These are phyloP conservation scores for Lasius platythorax DNA, from an alignment of 2,888 invertebrate species.

Conservation along the genomic window DNA sequence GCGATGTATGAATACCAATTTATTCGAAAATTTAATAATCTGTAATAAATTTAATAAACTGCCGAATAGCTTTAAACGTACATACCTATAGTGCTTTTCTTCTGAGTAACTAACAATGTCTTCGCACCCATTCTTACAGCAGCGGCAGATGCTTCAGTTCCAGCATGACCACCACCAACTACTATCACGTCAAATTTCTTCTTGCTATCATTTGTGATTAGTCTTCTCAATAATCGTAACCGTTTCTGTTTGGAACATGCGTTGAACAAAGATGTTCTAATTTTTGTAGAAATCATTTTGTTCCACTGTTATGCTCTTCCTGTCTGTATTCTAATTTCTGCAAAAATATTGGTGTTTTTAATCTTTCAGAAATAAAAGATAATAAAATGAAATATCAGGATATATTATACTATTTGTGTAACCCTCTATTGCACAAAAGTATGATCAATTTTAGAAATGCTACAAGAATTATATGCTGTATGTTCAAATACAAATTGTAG, in stretches of 20 bases:
- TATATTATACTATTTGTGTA: not conserved
- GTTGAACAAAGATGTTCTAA: constrained; percentile 48
- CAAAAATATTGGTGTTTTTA: not conserved
- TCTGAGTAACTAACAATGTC: constrained; percentile 94
- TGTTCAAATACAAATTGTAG: too few species aligned
- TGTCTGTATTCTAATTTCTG: constrained; percentile 9
- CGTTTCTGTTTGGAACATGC: constrained; percentile 21
- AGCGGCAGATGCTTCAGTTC: constrained; percentile 94
- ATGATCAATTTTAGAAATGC: not conserved
- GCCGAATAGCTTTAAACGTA: constrained; percentile 15
- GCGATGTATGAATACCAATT: not conserved
- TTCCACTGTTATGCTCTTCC: not conserved
- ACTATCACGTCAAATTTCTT: constrained; percentile 91
- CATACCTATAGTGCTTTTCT: constrained; percentile 92
- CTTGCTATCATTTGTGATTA: constrained; percentile 53
- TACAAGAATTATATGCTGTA: not conserved
- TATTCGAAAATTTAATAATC: not conserved
- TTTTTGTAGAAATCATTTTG: constrained; percentile 69
- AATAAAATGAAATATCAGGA: not conserved
- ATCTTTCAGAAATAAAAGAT: not conserved
- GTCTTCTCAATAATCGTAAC: constrained; percentile 58
- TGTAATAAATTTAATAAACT: too few species aligned
- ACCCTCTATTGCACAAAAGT: not conserved
- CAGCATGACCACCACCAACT: constrained; percentile 97
- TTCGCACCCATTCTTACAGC: constrained; percentile 93